Base-by-base conservation (phyloP, 2,888 invertebrate genomes). In the Melanargia galathea region DNA sequence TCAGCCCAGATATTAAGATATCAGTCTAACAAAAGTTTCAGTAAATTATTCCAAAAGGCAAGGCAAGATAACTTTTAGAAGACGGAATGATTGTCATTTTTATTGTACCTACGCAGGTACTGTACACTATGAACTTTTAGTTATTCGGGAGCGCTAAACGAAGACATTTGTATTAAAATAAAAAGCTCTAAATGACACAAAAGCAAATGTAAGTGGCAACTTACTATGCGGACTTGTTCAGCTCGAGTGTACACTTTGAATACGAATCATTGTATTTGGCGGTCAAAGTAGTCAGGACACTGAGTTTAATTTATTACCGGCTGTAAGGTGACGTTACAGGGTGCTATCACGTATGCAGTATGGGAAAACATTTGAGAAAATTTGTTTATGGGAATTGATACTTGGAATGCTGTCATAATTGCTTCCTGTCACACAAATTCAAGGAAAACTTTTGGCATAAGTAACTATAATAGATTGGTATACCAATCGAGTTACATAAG, bases 231-330 rank as follows among this genome's bases (percentile, higher is more conserved):
- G 73, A 74, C 74, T 76, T 72, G 72, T 66, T 68, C 64, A 69
- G 71, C 61, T 62, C 61, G 57, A 71, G 63, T 67, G 70, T 70
- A 63, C 24, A 26, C 67, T 48, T 72, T 74, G 85, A 84, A 87
- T 87, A 87, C 82, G 83, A 86, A 87, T 83, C 71, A 82, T 79
- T 75, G 81, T 81, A 86, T 86, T 84, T 85, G 85, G 81, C 84
- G 83, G 86, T 85, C 84, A 81, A 71, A 77, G 77, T 73, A 77
- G 67, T 65, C 60, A 75, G 79, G 78, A 78, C 75, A 80, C 78
- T 73, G 78, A 80, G 79, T 78, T 52, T 74, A 81, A 82, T 83
- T 82, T 83, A 83, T 79, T 76, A 75, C 73, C 68, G 71, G 73
- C 75, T 77, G 75, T 74, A 77, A 69, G 69, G 71, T 75, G 74